Conservation (phyloP, 2,797 vertebrate species). For the Dermochelys coriacea region DNA sequence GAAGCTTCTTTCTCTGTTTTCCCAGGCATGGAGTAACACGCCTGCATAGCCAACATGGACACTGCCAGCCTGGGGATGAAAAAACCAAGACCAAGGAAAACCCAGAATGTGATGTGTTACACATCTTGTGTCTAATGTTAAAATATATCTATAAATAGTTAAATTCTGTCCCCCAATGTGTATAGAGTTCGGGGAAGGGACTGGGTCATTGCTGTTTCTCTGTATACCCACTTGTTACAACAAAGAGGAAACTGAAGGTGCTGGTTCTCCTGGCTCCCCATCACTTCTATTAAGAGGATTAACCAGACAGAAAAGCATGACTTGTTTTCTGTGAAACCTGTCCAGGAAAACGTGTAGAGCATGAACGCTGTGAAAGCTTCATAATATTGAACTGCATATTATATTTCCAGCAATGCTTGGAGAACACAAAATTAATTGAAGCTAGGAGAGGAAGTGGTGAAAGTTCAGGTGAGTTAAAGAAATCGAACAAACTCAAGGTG, state of each 20-base stretch:
- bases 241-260: background rate
- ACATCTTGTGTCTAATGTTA: background rate
- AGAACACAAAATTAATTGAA: conserved; percentile 21
- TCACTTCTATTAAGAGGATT: background rate
- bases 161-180: background rate
- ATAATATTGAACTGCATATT: background rate
- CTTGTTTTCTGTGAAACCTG: background rate
- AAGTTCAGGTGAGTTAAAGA: conserved; percentile 53
- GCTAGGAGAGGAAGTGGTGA: background rate
- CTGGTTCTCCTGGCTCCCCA: background rate
- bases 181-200: background rate
- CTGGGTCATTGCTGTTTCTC: background rate
- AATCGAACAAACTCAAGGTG: conserved; percentile 12
- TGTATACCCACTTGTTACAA: background rate
- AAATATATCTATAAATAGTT: background rate
- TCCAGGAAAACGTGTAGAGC: background rate
- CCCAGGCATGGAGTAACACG: background rate
- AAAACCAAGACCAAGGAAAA: background rate
- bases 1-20: background rate
- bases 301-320: background rate
- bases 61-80: background rate
- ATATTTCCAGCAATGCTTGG: background rate
- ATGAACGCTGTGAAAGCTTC: background rate
- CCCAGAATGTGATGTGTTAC: background rate
- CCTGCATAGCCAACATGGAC: too few relatives aligned